phyloP scores from a whole-genome alignment of 1,140 invertebrate species.

The Atopsyche davidsoni region DNA sequence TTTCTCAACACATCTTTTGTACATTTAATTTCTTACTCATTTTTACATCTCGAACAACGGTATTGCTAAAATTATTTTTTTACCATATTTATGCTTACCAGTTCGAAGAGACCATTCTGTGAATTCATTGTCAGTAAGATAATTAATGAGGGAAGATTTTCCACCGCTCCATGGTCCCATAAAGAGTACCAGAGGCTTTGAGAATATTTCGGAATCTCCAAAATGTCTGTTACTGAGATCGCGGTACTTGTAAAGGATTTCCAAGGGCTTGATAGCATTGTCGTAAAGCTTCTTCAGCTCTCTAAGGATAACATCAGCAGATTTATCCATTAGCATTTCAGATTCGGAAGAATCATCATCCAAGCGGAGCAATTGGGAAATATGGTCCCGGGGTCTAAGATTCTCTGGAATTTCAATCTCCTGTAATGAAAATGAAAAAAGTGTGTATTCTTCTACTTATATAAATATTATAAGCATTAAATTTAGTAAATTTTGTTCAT shows the following conservation, averaged over 20 bases:
- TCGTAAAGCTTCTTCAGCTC: conserved; percentile 86
- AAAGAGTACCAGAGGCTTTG: conserved; percentile 86
- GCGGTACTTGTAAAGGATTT: conserved; percentile 84
- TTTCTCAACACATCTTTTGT: not conserved
- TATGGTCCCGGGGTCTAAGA: conserved; percentile 70
- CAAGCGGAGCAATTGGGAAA: conserved; percentile 72
- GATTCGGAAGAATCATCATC: conserved; percentile 67
- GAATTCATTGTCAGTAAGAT: conserved; percentile 81
- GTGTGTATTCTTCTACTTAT: no score
- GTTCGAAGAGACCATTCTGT: conserved; percentile 75
- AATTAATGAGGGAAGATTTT: conserved; percentile 92
- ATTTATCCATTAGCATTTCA: conserved; percentile 65
- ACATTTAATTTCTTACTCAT: not conserved
- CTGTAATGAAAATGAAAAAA: conserved; percentile 49
- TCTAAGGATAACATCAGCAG: conserved; percentile 69
- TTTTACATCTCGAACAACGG: not conserved
- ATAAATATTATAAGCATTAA: not conserved
- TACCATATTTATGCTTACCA: conserved; percentile 55
- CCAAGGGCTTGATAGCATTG: conserved; percentile 81
- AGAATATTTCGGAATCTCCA: conserved; percentile 91
- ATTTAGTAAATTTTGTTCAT: not conserved
- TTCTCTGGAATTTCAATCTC: conserved; percentile 70
- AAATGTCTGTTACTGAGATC: conserved; percentile 89
- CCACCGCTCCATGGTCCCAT: conserved; percentile 95
- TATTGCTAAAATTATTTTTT: not conserved